Percentiles rank a stretch among this genome's conserved stretches.
These are phyloP conservation scores for Petrolisthes manimaculis DNA, from an alignment of 2,888 invertebrate genomes.

Conservation along the genomic window DNA sequence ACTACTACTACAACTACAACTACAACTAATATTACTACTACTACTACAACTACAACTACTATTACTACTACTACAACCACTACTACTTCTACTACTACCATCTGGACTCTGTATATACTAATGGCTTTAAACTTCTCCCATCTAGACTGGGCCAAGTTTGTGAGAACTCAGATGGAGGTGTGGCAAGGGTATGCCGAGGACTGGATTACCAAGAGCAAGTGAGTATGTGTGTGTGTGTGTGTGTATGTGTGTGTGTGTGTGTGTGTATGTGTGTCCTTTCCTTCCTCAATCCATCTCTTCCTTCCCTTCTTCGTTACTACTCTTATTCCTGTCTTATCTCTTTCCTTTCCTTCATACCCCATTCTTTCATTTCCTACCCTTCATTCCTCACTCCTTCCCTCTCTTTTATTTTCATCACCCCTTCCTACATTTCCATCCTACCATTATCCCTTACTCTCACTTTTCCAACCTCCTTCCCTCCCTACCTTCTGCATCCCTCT, in stretches of 20 bases:
- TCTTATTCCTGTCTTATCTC: not conserved
- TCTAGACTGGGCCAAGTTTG: slow-evolving; percentile 54
- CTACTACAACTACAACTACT: not conserved
- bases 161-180: slow-evolving; percentile 36
- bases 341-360: not conserved
- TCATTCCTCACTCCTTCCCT: not conserved
- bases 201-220: slow-evolving; percentile 59
- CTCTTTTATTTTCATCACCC: not conserved
- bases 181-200: slow-evolving; percentile 56
- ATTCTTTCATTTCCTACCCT: not conserved
- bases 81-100: no score
- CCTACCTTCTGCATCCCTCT: not conserved
- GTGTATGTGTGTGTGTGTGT: slow-evolving; percentile 22
- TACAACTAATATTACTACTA: not conserved
- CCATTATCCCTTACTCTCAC: not conserved
- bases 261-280: not conserved
- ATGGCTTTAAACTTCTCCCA: no score
- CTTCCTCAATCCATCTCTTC: not conserved
- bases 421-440: not conserved
- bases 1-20: not conserved
- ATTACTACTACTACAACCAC: no score
- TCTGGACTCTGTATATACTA: no score
- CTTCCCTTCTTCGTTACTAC: not conserved
- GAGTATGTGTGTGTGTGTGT: slow-evolving; percentile 18
- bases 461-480: not conserved